Base-by-base conservation (phyloP, 2,888 invertebrate species). In the Busseola fusca region DNA sequence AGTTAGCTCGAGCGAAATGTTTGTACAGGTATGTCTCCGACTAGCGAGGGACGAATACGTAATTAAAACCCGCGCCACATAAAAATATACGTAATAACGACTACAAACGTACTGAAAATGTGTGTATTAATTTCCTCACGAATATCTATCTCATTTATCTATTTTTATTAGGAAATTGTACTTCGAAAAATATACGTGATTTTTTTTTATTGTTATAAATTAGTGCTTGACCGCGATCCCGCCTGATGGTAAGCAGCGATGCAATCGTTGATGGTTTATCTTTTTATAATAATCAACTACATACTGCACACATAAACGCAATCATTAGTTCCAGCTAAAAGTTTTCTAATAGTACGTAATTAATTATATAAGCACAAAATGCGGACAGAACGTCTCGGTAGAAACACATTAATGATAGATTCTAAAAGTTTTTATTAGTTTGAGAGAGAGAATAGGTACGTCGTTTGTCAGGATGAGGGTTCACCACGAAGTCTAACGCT, bases 1-100 rank as follows among this genome's bases (percentile, higher is more conserved):
- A 87, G 87, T 89, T 88, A 86, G 84, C 85, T 87, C 83, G 82
- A 83, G 87, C 85, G 85, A 86, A 87, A 88, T 88, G 86, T 88
- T 88, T 85, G 83, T 76, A 70, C 84, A 84, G 82, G 78, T 82
- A 85, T 84, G 84, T 84, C 80, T 80, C 74, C 60, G 60, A 74
- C 76, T 80, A 68, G 64, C 75, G 74, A 74, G 62, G 73, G 73
- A 74, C 77, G 80, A 78, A 80, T 80, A 74, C 78, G 71, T 85
- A 80, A 85, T 84, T 80, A 82, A 82, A 84, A 77, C 65, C 72
- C 45, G 65, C 69, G 52, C 42, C 34, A 56, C 48, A 66, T 62
- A 73, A 73, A 69, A 69, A 58, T 56, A 54, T 37, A 67, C 30
- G 27, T 27, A 40, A 30, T 21, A 52, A 45, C 54, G 30, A 68